Evolutionary conservation across 2,797 vertebrate genomes (phyloP).

Genomic region (Aythya fuligula): DNA sequence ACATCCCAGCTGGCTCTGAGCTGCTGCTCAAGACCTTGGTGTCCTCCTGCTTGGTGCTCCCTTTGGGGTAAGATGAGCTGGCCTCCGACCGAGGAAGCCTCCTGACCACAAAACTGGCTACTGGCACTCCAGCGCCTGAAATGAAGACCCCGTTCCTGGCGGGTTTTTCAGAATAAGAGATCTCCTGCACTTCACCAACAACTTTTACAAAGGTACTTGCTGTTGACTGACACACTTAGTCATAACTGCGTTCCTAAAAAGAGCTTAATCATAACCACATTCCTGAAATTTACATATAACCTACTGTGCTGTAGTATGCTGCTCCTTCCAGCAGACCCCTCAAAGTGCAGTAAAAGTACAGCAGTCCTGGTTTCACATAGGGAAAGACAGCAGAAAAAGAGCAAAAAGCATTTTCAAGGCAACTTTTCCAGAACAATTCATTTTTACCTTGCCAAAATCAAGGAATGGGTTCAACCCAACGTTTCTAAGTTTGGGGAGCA

Average conservation of each 20-base stretch:
- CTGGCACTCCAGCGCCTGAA: not conserved
- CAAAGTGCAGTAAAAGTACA: not conserved
- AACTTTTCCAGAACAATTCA: not conserved
- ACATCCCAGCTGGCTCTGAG: rapidly evolving
- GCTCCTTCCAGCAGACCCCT: not conserved
- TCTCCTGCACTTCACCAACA: not conserved
- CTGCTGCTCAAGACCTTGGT: not conserved
- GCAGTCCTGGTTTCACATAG: not conserved
- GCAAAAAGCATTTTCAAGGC: not conserved
- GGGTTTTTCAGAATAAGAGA: not conserved
- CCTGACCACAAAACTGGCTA: not conserved
- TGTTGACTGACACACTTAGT: not conserved
- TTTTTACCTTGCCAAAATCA: not conserved
- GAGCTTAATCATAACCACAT: not conserved
- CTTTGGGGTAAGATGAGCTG: not conserved
- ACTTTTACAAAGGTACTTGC: not conserved
- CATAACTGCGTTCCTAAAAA: not conserved
- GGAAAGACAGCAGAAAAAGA: not conserved
- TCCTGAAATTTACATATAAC: not conserved
- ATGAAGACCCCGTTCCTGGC: not conserved
- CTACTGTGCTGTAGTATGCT: not conserved
- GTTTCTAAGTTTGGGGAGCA: not conserved
- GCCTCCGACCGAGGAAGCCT: not conserved
- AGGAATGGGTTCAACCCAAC: not conserved
- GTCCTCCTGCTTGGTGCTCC: not conserved